A percentile compares a stretch with the other conserved stretches of the same genome.
These are phyloP conservation scores for Coremacera marginata DNA, from an alignment of 2,888 invertebrate genomes.

Conservation along the genomic window DNA sequence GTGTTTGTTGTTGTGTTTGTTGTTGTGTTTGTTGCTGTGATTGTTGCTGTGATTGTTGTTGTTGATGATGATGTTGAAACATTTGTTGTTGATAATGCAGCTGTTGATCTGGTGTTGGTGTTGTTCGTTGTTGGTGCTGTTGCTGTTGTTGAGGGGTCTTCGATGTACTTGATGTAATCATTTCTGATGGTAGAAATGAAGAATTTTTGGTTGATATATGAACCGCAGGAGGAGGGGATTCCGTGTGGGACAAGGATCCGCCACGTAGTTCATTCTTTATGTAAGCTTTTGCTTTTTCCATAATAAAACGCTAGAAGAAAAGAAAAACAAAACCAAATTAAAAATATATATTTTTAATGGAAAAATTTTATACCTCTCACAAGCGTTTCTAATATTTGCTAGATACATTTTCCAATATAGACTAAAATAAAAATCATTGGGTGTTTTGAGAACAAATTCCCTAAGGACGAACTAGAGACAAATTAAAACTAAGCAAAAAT, in stretches of 20 bases:
- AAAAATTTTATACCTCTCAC: too few relatives aligned
- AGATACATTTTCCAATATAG: too few relatives aligned
- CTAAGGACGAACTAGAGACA: too few relatives aligned
- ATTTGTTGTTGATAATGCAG: slow-evolving; percentile 48
- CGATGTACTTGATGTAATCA: slow-evolving; percentile 49
- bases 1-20: slow-evolving; percentile 46
- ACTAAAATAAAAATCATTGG: too few relatives aligned
- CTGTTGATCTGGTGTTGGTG: slow-evolving; percentile 36
- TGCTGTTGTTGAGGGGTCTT: slow-evolving; percentile 42
- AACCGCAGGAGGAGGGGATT: slow-evolving; percentile 46
- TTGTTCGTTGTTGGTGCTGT: slow-evolving; percentile 45
- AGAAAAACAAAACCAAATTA: not conserved
- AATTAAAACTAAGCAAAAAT: too few relatives aligned
- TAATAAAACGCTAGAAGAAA: slow-evolving; percentile 55
- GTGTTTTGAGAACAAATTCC: too few relatives aligned
- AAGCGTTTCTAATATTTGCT: too few relatives aligned
- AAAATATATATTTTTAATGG: too few relatives aligned
- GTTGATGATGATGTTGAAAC: slow-evolving; percentile 44
- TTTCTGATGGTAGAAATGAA: slow-evolving; percentile 47
- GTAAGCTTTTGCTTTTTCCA: slow-evolving; percentile 80
- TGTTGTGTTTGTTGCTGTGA: slow-evolving; percentile 51
- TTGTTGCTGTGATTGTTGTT: slow-evolving; percentile 44
- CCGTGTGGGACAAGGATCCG: slow-evolving; percentile 62
- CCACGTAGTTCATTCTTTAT: slow-evolving; percentile 79
- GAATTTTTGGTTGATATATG: slow-evolving; percentile 49